Evolutionary conservation across 2,888 invertebrate species (phyloP).

Genomic region (Carabus problematicus): DNA sequence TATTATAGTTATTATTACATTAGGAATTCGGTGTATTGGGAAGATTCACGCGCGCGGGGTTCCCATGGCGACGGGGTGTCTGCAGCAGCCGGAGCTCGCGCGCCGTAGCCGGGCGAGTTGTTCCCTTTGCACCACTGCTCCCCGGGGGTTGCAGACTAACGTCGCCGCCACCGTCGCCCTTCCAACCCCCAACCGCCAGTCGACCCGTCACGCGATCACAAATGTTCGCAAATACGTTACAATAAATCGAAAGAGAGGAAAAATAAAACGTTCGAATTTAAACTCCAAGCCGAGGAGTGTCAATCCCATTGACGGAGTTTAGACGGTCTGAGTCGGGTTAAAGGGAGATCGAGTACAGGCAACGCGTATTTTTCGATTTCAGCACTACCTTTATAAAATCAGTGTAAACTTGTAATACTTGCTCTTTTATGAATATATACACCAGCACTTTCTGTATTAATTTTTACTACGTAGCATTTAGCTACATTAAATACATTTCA

Average conservation of each 20-base stretch:
- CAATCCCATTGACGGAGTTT: conserved; percentile 14
- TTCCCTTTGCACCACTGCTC: conserved; percentile 8
- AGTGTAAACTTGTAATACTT: too few species aligned
- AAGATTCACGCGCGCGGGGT: conserved; percentile 20
- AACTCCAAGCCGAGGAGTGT: not conserved
- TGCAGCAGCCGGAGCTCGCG: conserved; percentile 42
- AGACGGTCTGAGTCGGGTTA: not conserved
- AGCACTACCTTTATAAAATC: not conserved
- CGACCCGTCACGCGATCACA: conserved; percentile 15
- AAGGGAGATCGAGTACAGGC: not conserved
- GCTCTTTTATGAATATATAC: too few species aligned
- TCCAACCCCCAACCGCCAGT: not conserved
- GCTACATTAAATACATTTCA: too few species aligned
- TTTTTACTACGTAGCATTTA: too few species aligned
- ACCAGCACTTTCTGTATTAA: too few species aligned
- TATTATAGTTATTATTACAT: too few species aligned
- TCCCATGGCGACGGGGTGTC: conserved; percentile 42
- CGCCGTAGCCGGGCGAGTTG: conserved; percentile 31
- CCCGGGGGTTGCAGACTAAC: conserved; percentile 16
- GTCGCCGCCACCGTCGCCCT: conserved; percentile 2
- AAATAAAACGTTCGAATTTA: conserved; percentile 10
- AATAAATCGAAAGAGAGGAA: conserved; percentile 5
- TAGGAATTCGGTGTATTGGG: too few species aligned
- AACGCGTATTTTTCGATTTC: not conserved
- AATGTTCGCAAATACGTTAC: conserved; percentile 15